These are phyloP conservation scores for Alentia gelatinosa DNA, from an alignment of 2,888 invertebrate genomes.

Conservation along the genomic window DNA sequence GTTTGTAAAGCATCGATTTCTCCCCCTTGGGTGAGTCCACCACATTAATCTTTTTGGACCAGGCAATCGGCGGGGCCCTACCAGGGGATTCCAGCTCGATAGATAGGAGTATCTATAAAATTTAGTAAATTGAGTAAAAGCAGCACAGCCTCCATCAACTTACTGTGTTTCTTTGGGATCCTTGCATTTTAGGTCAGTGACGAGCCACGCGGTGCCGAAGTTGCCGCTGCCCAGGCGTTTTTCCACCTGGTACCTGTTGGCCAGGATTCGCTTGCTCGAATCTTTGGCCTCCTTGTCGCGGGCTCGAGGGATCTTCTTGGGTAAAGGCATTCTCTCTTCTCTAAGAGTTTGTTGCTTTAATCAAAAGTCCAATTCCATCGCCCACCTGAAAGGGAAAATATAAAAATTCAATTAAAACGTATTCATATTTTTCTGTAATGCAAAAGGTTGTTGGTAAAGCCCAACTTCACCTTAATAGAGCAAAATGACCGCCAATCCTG, in stretches of 20 bases:
- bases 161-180: conserved; percentile 73
- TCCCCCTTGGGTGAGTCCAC: no score
- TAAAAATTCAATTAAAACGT: not conserved
- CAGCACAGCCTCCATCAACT: conserved; percentile 58
- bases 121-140: not conserved
- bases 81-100: no score
- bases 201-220: conserved; percentile 79
- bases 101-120: no score
- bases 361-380: not conserved
- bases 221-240: conserved; percentile 80
- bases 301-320: conserved; percentile 57
- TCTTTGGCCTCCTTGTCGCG: conserved; percentile 65
- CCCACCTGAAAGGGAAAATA: not conserved
- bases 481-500: no score
- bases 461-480: no score
- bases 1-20: no score
- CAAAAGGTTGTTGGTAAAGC: no score
- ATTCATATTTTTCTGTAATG: no score
- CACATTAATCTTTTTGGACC: no score
- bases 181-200: conserved; percentile 70
- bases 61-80: no score
- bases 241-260: conserved; percentile 78
- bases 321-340: conserved; percentile 57
- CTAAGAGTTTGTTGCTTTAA: not conserved
- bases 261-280: conserved; percentile 67